Conservation (phyloP, 2,113 vertebrate genomes). For the Castor canadensis region DNA sequence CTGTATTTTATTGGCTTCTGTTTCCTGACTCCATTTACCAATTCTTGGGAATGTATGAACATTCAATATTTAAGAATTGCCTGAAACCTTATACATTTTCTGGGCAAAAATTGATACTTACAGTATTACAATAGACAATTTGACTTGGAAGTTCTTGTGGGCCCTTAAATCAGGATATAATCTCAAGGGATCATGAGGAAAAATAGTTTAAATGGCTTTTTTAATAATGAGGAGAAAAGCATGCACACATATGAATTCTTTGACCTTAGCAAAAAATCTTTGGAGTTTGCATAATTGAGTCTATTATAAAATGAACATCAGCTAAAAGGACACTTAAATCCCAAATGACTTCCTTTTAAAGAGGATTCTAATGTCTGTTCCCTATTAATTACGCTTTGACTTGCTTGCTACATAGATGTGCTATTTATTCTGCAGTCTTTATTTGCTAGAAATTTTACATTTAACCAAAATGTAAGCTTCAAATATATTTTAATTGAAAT, state of each 20-base stretch:
- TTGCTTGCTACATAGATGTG: neutral
- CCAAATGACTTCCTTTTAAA: conserved; percentile 43
- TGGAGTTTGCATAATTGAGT: neutral
- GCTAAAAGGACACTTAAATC: conserved; percentile 44
- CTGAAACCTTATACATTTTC: neutral
- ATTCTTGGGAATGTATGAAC: neutral
- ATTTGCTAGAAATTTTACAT: neutral
- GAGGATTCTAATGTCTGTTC: neutral
- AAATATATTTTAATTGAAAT: neutral
- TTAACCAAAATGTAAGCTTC: neutral
- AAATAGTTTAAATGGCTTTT: conserved; percentile 39
- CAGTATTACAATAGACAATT: neutral
- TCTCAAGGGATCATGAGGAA: neutral
- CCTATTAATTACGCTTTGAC: conserved; percentile 36
- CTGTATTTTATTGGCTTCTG: neutral
- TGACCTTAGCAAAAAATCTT: conserved; percentile 50
- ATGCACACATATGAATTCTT: neutral
- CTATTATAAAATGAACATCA: conserved; percentile 22
- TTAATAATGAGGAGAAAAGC: neutral
- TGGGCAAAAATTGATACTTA: neutral
- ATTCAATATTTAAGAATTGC: conserved; percentile 17
- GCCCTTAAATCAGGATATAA: conserved; percentile 5
- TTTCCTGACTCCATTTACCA: neutral
- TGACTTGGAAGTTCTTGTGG: neutral
- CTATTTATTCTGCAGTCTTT: neutral